phyloP scores from a whole-genome alignment of 2,888 invertebrate genomes.

The Ectemnius lituratus region DNA sequence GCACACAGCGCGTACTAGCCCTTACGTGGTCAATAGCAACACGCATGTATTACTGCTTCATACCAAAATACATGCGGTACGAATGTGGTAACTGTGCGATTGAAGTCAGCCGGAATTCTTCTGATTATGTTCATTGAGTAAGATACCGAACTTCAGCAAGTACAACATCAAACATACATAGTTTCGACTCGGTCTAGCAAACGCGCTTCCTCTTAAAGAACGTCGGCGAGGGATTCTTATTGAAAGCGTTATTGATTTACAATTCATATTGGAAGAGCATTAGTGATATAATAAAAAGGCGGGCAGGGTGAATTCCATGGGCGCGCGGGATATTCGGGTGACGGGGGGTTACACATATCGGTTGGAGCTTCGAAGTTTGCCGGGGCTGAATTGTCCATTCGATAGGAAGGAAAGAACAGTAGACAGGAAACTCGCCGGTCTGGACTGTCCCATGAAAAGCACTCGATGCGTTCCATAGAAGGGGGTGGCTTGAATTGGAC shows the following conservation, averaged over 20 bases:
- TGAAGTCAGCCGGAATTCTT: no score
- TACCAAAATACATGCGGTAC: no score
- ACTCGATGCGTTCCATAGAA: slow-evolving; percentile 53
- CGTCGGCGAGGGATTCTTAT: not conserved
- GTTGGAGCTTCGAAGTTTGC: not conserved
- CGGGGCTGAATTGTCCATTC: slow-evolving; percentile 2
- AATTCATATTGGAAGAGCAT: slow-evolving; percentile 10
- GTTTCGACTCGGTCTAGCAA: no score
- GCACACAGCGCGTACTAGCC: not conserved
- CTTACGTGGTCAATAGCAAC: no score
- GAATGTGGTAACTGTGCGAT: no score
- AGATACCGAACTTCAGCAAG: no score
- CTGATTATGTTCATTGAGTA: no score
- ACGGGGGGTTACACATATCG: not conserved
- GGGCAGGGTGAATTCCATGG: not conserved
- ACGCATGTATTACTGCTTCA: no score
- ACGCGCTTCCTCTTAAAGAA: no score
- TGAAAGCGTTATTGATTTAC: slow-evolving; percentile 2
- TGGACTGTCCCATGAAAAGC: slow-evolving; percentile 47
- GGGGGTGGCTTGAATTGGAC: slow-evolving; percentile 39
- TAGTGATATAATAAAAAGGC: slow-evolving; percentile 1
- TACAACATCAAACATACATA: no score
- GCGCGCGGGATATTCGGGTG: not conserved
- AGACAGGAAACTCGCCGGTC: slow-evolving; percentile 6
- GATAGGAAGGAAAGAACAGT: slow-evolving; percentile 34